Evolutionary conservation across 2,888 invertebrate genomes (phyloP).

Genomic region (Drosophila fulvimacula): DNA sequence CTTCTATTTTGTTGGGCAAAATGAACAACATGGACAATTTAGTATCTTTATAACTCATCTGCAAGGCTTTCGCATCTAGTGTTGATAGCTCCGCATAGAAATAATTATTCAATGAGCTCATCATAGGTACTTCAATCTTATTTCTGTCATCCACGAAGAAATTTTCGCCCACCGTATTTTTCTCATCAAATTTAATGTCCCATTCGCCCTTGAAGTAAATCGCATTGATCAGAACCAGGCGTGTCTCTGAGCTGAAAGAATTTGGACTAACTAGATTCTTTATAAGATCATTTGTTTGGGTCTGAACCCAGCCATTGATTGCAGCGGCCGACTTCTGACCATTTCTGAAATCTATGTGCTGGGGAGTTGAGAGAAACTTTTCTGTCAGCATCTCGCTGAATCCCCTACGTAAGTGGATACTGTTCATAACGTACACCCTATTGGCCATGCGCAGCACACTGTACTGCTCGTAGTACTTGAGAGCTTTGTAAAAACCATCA

Average conservation of each 20-base stretch:
- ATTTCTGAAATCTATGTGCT: conserved; percentile 87
- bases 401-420: conserved; percentile 85
- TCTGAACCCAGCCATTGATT: conserved; percentile 93
- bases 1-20: conserved; percentile 87
- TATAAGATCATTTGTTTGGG: conserved; percentile 92
- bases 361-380: conserved; percentile 87
- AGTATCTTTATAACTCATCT: conserved; percentile 89
- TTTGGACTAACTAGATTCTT: conserved; percentile 88
- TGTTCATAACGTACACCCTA: conserved; percentile 88
- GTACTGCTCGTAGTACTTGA: conserved; percentile 54
- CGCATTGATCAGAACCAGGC: conserved; percentile 91
- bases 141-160: conserved; percentile 87
- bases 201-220: conserved; percentile 93
- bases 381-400: conserved; percentile 87
- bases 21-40: conserved; percentile 90
- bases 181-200: conserved; percentile 88
- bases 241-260: conserved; percentile 86
- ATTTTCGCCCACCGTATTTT: conserved; percentile 83
- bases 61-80: conserved; percentile 84
- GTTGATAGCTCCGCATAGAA: conserved; percentile 57
- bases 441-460: conserved; percentile 87
- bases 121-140: conserved; percentile 87
- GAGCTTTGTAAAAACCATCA: conserved; percentile 29
- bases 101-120: conserved; percentile 85
- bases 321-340: conserved; percentile 85